These are phyloP conservation scores for Mythimna loreyi DNA, from an alignment of 2,888 invertebrate species.

Conservation along the genomic window DNA sequence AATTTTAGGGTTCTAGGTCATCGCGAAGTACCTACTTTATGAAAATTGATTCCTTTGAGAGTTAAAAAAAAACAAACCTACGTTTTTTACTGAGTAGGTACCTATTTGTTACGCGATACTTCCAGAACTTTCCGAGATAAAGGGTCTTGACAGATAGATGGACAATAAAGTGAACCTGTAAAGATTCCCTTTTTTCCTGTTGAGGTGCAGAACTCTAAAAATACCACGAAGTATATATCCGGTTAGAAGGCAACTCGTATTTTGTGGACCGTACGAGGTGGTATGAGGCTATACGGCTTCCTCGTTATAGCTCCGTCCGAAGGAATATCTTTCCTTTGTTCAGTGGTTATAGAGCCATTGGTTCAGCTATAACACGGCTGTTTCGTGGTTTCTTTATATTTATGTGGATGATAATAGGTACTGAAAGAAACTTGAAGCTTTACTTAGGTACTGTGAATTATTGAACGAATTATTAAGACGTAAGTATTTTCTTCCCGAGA, in stretches of 20 bases:
- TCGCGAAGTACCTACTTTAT: no score
- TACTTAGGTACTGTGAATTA: conserved; percentile 14
- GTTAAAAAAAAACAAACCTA: no score
- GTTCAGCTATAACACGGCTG: conserved; percentile 14
- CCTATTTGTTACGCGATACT: no score
- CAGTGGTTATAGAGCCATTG: no score
- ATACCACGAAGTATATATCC: conserved; percentile 3
- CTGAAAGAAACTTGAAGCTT: background rate
- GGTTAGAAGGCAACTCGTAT: conserved; percentile 16
- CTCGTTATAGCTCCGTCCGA: conserved; percentile 16
- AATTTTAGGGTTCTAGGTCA: no score
- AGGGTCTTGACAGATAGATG: no score
- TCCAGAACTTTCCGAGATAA: no score
- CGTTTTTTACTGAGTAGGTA: no score
- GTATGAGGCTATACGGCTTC: background rate
- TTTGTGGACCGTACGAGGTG: conserved; percentile 16
- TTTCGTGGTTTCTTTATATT: conserved; percentile 18
- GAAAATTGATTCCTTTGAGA: no score
- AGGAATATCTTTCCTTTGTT: conserved; percentile 20
- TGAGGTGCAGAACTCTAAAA: no score
- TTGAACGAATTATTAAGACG: background rate
- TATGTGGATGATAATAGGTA: conserved; percentile 12
- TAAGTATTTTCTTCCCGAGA: conserved; percentile 3
- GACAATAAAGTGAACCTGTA: no score
- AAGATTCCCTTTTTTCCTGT: no score